Conservation (phyloP, 2,113 vertebrate genomes). For the Piprites chloris region DNA sequence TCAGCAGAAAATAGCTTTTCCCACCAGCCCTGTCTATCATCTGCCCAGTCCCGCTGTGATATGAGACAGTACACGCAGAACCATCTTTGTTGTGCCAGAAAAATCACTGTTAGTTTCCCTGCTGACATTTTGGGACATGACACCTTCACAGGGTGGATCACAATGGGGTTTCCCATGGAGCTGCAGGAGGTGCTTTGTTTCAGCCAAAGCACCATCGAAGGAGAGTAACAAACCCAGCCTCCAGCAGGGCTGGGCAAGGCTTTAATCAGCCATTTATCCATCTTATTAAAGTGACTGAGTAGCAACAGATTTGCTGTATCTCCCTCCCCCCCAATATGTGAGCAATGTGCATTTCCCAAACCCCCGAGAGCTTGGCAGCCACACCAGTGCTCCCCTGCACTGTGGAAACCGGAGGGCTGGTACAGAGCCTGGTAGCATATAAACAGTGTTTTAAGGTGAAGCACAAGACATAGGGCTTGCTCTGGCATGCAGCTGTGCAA, state of each 20-base stretch:
- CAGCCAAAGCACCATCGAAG: not conserved
- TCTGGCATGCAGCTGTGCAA: not conserved
- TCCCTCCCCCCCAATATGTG: too few relatives aligned
- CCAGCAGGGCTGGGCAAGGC: not conserved
- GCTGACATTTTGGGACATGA: not conserved
- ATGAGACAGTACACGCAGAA: not conserved
- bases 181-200: not conserved
- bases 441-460: not conserved
- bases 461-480: not conserved
- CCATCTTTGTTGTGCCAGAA: not conserved
- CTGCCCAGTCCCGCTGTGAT: not conserved
- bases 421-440: not conserved
- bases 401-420: not conserved
- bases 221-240: not conserved
- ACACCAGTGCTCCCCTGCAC: fast-evolving
- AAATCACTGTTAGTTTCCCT: not conserved
- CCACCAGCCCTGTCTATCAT: not conserved
- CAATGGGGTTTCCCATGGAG: fast-evolving
- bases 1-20: conserved; percentile 19
- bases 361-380: not conserved
- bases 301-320: not conserved
- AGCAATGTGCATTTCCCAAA: not conserved
- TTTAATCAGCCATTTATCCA: conserved; percentile 8
- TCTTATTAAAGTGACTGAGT: not conserved
- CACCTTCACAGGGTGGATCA: not conserved